Conservation (phyloP, 2,113 vertebrate species). For the Calyptomena viridis region DNA sequence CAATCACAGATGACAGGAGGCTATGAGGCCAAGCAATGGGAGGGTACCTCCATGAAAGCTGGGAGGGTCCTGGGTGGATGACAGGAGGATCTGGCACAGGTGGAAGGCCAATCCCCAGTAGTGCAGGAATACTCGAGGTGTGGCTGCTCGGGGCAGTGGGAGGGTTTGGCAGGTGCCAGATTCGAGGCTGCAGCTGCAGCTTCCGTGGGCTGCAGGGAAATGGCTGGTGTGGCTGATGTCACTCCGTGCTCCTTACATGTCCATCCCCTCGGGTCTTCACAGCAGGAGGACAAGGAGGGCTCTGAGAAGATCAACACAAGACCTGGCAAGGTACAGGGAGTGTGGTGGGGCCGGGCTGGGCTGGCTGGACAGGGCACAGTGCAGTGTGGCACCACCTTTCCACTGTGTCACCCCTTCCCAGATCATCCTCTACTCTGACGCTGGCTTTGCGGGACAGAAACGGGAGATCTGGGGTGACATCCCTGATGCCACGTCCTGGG, state of each 20-base stretch:
- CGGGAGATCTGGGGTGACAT: conserved; percentile 82
- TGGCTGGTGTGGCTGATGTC: neutral
- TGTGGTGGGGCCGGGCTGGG: neutral
- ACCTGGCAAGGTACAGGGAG: conserved; percentile 87
- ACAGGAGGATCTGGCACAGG: neutral
- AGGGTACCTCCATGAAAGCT: neutral
- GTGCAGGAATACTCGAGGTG: conserved; percentile 12
- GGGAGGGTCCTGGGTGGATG: neutral
- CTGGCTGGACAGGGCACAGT: accelerated
- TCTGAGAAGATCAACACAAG: conserved; percentile 86
- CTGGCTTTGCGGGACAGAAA: conserved; percentile 78
- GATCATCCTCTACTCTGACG: conserved; percentile 86
- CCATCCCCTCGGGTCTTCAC: neutral
- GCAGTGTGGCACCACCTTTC: neutral
- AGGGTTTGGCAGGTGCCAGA: neutral
- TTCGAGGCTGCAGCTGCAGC: neutral
- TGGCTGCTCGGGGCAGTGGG: conserved; percentile 33
- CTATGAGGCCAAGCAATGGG: neutral
- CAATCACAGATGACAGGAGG: neutral
- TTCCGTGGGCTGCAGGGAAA: neutral
- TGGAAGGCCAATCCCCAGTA: neutral
- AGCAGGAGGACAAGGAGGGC: conserved; percentile 77
- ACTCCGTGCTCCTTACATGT: neutral
- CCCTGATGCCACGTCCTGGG: conserved; percentile 81
- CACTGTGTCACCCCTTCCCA: conserved; percentile 12